Conservation (phyloP, 2,113 vertebrate genomes). For the Thomomys bottae region DNA sequence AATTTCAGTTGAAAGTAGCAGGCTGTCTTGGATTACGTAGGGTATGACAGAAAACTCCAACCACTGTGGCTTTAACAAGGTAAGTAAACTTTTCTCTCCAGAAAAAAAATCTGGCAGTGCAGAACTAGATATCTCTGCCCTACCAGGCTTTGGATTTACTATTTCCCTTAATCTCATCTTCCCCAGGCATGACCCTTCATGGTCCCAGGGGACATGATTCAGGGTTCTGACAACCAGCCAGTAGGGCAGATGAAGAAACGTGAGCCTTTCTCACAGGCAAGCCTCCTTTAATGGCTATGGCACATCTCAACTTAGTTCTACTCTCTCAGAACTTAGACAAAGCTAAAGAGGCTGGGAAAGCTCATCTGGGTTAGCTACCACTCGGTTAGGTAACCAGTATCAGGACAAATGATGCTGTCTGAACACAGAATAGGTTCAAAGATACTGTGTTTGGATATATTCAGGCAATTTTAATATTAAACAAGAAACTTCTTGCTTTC, state of each 20-base stretch:
- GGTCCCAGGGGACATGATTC: not conserved
- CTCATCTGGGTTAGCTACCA: not conserved
- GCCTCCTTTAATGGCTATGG: not conserved
- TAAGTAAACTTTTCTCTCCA: not conserved
- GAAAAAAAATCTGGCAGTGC: not conserved
- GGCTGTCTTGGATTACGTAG: not conserved
- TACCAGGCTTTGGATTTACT: no score
- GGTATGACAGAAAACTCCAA: not conserved
- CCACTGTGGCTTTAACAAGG: not conserved
- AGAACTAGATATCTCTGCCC: not conserved
- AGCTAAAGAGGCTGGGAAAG: not conserved
- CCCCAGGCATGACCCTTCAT: not conserved
- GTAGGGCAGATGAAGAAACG: not conserved
- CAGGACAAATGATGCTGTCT: not conserved
- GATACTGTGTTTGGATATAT: not conserved
- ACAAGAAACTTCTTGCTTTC: not conserved
- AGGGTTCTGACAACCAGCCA: not conserved
- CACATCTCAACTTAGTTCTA: not conserved
- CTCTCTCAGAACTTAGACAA: not conserved
- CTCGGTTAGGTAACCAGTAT: not conserved
- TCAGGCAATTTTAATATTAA: not conserved
- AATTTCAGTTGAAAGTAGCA: constrained; percentile 66
- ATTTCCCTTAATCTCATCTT: not conserved
- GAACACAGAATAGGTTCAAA: not conserved
- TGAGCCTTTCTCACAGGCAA: not conserved